Percentiles rank a stretch among this genome's conserved stretches.
Conservation (phyloP, 2,888 invertebrate species). For the Syrista parreyssii region DNA sequence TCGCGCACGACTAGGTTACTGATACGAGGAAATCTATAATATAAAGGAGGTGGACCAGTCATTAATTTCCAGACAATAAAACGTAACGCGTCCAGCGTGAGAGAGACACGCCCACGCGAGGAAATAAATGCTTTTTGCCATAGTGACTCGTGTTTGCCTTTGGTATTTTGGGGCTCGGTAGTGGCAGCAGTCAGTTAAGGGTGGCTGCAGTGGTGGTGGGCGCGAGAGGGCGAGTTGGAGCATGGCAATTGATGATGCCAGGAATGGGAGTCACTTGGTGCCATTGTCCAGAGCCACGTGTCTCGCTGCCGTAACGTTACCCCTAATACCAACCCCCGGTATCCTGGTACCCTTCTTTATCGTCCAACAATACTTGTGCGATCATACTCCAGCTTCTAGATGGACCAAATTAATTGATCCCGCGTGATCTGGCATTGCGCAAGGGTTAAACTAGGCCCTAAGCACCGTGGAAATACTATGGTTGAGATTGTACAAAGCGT, state of each 20-base stretch:
- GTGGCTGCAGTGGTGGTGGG: conserved; percentile 6
- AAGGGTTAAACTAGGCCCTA: conserved; percentile 37
- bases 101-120: conserved; percentile 60
- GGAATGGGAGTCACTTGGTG: conserved; percentile 53
- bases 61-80: conserved; percentile 63
- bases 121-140: conserved; percentile 55
- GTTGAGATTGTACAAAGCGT: conserved; percentile 17
- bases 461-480: conserved; percentile 56
- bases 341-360: conserved; percentile 11
- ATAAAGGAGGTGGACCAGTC: conserved; percentile 34
- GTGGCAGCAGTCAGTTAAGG: conserved; percentile 33
- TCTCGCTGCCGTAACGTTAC: conserved; percentile 24
- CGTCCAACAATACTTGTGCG: not conserved
- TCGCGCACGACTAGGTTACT: not conserved
- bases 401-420: conserved; percentile 61
- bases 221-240: conserved; percentile 39
- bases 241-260: conserved; percentile 61
- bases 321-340: conserved; percentile 36
- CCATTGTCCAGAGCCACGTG: conserved; percentile 62
- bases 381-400: conserved; percentile 27
- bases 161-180: conserved; percentile 57
- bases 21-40: not conserved
- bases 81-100: conserved; percentile 54
- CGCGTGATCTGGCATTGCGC: conserved; percentile 54
- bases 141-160: conserved; percentile 61